Conservation (phyloP, 2,797 vertebrate species). For the Florisuga fusca region DNA sequence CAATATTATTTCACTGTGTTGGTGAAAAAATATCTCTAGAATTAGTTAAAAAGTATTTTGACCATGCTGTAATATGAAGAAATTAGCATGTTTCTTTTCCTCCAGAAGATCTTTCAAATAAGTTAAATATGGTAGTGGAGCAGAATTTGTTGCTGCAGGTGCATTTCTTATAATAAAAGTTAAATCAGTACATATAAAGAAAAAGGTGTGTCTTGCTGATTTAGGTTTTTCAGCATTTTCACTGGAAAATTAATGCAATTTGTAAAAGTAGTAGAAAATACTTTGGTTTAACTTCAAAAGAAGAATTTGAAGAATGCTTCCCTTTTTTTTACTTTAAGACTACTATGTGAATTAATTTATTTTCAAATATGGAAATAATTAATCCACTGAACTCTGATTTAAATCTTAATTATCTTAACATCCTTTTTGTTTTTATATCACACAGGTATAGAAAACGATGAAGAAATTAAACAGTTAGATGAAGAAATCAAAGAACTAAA, state of each 20-base stretch:
- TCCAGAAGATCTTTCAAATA: constrained; percentile 5
- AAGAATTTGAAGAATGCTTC: background rate
- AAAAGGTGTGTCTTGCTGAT: background rate
- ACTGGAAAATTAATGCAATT: background rate
- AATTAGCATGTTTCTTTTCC: background rate
- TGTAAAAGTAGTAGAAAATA: background rate
- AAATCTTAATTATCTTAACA: constrained; percentile 44
- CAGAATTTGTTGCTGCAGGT: background rate
- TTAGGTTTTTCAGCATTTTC: background rate
- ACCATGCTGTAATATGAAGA: background rate
- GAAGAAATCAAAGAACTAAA: constrained; percentile 99
- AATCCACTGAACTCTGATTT: background rate
- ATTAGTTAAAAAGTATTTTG: background rate
- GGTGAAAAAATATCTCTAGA: background rate
- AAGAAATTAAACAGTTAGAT: constrained; percentile 98
- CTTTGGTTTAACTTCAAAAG: background rate
- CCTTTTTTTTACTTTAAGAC: background rate
- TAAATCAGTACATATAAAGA: background rate
- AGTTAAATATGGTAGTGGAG: background rate
- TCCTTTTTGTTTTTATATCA: constrained; percentile 32
- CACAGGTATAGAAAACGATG: constrained; percentile 94
- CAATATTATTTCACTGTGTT: background rate
- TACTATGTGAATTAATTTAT: constrained; percentile 9
- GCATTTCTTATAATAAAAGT: background rate
- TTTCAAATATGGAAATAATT: constrained; percentile 26